A percentile compares a stretch with the other conserved stretches of the same genome.
Evolutionary conservation across 1,140 invertebrate genomes (phyloP).

Genomic region (Conopomorpha cramerella): DNA sequence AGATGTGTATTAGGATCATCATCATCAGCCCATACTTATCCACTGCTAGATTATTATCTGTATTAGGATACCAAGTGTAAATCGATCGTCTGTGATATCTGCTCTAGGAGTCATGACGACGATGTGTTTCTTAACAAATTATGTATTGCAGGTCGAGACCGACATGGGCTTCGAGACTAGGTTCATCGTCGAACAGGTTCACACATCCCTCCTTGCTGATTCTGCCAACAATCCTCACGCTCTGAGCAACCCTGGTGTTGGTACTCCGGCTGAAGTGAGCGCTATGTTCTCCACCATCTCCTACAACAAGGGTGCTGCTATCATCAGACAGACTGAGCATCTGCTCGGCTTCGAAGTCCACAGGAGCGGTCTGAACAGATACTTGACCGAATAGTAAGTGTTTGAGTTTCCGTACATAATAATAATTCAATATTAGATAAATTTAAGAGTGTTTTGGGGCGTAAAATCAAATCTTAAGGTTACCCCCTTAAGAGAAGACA

Average conservation of each 20-base stretch:
- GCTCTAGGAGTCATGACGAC: too few species aligned
- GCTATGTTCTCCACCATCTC: conserved; percentile 65
- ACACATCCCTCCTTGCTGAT: conserved; percentile 68
- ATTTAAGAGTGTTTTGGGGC: too few species aligned
- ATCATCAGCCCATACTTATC: too few species aligned
- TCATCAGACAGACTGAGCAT: conserved; percentile 79
- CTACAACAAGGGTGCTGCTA: conserved; percentile 68
- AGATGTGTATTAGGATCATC: too few species aligned
- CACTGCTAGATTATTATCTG: too few species aligned
- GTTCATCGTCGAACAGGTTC: conserved; percentile 68
- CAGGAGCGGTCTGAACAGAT: conserved; percentile 61
- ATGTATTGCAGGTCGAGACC: conserved; percentile 38
- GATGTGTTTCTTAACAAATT: too few species aligned
- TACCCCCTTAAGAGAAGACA: too few species aligned
- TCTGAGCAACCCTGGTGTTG: conserved; percentile 53
- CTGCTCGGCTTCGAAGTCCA: conserved; percentile 70
- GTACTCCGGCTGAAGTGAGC: conserved; percentile 51
- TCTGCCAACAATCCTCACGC: conserved; percentile 66
- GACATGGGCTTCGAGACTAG: conserved; percentile 59
- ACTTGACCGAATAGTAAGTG: conserved; percentile 56
- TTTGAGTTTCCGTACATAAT: too few species aligned
- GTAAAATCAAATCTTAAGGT: too few species aligned
- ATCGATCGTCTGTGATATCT: too few species aligned
- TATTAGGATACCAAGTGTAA: too few species aligned
- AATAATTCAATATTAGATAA: too few species aligned